Percentiles rank a stretch among this genome's conserved stretches.
phyloP scores from a whole-genome alignment of 2,113 vertebrate species.

The Prolemur simus region DNA sequence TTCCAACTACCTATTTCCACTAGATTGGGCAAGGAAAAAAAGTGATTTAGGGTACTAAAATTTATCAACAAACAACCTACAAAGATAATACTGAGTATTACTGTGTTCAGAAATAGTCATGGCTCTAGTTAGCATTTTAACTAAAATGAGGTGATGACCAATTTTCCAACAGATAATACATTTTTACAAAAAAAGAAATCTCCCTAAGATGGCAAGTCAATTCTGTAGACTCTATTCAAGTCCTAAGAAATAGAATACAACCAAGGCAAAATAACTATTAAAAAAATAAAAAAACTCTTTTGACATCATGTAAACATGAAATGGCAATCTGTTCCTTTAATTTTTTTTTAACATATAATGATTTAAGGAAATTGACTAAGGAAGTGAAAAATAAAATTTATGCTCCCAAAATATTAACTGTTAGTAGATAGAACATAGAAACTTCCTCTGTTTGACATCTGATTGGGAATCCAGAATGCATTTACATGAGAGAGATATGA shows the following conservation, averaged over 20 bases:
- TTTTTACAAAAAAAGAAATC: neutral
- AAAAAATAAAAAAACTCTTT: neutral
- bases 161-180: conserved; percentile 14
- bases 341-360: neutral
- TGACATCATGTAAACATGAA: neutral
- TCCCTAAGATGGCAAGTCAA: conserved; percentile 3
- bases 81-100: conserved; percentile 24
- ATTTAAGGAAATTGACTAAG: neutral
- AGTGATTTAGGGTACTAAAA: neutral
- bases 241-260: neutral
- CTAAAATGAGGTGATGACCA: conserved; percentile 19
- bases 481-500: neutral
- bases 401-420: neutral
- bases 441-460: neutral
- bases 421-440: neutral
- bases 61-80: neutral
- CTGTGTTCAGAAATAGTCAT: neutral
- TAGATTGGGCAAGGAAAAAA: conserved; percentile 12
- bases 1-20: neutral
- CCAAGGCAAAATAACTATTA: neutral
- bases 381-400: neutral
- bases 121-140: neutral
- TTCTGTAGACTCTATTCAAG: neutral
- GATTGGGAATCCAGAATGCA: neutral
- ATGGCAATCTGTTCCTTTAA: neutral